Conservation (phyloP, 2,888 invertebrate genomes). For the Harpalus rufipes region DNA sequence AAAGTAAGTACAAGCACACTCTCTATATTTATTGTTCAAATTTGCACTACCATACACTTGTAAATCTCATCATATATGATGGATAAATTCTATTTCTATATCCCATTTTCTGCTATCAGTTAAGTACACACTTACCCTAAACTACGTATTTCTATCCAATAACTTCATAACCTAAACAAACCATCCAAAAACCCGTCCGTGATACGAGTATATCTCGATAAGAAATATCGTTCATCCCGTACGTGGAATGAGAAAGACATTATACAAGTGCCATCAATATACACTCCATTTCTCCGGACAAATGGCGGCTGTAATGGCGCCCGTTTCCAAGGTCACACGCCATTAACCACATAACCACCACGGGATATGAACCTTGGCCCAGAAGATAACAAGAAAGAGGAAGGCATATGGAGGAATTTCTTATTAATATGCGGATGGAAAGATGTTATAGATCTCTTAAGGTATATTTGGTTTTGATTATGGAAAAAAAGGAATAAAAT, state of each 20-base stretch:
- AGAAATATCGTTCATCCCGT: not conserved
- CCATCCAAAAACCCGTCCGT: not conserved
- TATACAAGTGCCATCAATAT: constrained; percentile 51
- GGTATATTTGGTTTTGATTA: not conserved
- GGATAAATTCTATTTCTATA: not conserved
- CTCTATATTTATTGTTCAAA: not conserved
- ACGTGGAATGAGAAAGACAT: constrained; percentile 32
- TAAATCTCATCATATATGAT: not conserved
- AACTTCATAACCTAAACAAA: constrained; percentile 4
- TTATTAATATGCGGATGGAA: not conserved
- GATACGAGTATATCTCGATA: constrained; percentile 2
- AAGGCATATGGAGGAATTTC: not conserved
- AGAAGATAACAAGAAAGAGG: not conserved
- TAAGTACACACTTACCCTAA: constrained; percentile 5
- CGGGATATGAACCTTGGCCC: not conserved
- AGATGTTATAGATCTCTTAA: not conserved
- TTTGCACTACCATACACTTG: not conserved
- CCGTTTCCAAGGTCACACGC: constrained; percentile 59
- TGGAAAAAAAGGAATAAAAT: not conserved
- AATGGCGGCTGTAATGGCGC: constrained; percentile 56
- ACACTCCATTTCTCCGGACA: constrained; percentile 52
- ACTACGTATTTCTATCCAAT: not conserved
- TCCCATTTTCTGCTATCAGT: constrained; percentile 1
- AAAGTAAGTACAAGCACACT: not conserved
- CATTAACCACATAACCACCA: constrained; percentile 44